These are phyloP conservation scores for Phataginus tetradactyla DNA, from an alignment of 2,797 vertebrate genomes.

Conservation along the genomic window DNA sequence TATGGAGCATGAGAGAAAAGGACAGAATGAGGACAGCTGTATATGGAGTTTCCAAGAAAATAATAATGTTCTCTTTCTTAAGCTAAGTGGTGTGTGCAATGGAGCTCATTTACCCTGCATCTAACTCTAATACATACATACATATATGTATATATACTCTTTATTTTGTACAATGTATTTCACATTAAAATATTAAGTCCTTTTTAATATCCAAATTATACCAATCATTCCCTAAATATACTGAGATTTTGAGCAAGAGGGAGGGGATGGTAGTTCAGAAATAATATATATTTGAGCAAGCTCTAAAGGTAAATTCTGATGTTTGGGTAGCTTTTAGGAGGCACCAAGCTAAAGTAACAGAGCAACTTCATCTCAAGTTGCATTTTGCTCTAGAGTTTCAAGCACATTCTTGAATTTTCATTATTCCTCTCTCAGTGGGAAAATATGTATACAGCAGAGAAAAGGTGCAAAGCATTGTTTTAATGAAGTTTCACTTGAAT, in stretches of 20 bases:
- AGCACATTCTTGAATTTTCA: neutral
- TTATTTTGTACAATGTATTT: neutral
- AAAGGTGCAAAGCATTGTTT: slow-evolving; percentile 54
- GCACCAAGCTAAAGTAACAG: neutral
- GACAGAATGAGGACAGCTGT: neutral
- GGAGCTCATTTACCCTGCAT: neutral
- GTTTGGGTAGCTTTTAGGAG: neutral
- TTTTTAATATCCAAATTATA: neutral
- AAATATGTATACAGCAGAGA: neutral
- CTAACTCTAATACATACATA: neutral
- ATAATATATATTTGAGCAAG: neutral
- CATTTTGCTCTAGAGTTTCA: neutral
- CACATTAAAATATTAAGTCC: neutral
- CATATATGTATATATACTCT: neutral
- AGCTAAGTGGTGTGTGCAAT: neutral
- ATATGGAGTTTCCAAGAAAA: neutral
- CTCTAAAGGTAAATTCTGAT: neutral
- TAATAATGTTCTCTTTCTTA: neutral
- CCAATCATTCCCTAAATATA: neutral
- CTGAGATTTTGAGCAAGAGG: neutral
- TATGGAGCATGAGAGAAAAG: neutral
- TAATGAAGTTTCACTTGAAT: slow-evolving; percentile 53
- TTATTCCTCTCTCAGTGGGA: neutral
- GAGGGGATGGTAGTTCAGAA: neutral
- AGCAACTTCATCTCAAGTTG: neutral